A percentile compares a stretch with the other conserved stretches of the same genome.
These are phyloP conservation scores for Hirundo rustica DNA, from an alignment of 2,797 vertebrate species.

Conservation along the genomic window DNA sequence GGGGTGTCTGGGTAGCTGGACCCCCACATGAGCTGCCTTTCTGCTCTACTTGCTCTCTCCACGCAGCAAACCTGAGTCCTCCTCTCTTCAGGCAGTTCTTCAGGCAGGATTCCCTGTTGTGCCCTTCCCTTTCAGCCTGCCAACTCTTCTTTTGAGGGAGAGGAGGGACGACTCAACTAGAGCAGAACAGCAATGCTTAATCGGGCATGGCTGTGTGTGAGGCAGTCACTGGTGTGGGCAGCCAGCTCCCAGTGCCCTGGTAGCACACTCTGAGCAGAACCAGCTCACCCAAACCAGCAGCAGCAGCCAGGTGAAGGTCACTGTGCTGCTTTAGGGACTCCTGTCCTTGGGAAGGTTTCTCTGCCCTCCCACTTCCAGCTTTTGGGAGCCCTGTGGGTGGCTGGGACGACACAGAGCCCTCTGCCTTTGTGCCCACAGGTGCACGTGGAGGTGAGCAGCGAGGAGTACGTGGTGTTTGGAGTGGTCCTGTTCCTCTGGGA, in stretches of 20 bases:
- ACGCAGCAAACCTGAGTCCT: not conserved
- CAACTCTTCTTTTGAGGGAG: not conserved
- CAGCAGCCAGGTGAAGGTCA: not conserved
- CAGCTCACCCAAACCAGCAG: not conserved
- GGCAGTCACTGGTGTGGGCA: not conserved
- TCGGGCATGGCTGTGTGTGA: not conserved
- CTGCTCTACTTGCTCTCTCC: not conserved
- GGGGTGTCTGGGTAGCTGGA: not conserved
- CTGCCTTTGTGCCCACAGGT: constrained; percentile 63
- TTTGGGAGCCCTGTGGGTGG: not conserved
- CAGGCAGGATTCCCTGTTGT: not conserved
- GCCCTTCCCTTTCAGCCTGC: not conserved
- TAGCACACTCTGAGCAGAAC: not conserved
- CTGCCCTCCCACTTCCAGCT: not conserved
- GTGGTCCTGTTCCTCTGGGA: constrained; percentile 95
- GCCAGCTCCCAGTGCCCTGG: not conserved
- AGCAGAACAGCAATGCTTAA: constrained; percentile 30
- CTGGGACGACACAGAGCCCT: not conserved
- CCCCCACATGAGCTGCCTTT: not conserved
- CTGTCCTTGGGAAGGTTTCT: not conserved
- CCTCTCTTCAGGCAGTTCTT: not conserved
- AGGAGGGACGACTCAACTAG: constrained; percentile 5
- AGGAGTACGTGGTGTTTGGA: constrained; percentile 90
- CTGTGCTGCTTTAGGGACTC: not conserved
- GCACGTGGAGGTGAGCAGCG: constrained; percentile 80